Evolutionary conservation across 2,113 vertebrate genomes (phyloP).

Genomic region (Spermophilus dauricus): DNA sequence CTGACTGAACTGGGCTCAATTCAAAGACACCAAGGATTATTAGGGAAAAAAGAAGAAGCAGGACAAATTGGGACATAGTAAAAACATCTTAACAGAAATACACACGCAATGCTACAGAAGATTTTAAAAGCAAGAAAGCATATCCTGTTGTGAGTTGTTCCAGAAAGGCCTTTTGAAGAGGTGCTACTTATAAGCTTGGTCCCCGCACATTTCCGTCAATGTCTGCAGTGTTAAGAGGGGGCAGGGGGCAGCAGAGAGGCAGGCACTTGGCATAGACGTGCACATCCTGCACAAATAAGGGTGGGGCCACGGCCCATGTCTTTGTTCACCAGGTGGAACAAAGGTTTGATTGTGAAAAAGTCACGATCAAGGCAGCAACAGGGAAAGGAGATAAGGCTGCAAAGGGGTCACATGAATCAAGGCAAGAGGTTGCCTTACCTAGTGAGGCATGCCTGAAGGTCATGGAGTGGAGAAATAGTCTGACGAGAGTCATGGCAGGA

Average conservation of each 20-base stretch:
- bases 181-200: not conserved
- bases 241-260: not conserved
- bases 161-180: not conserved
- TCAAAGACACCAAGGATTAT: not conserved
- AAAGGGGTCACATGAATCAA: not conserved
- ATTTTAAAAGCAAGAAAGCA: not conserved
- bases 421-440: not conserved
- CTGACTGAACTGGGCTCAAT: not conserved
- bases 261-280: not conserved
- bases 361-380: not conserved
- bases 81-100: not conserved
- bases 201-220: not conserved
- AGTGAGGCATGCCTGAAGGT: rapidly evolving
- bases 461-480: not conserved
- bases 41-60: slow-evolving; percentile 1
- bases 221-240: not conserved
- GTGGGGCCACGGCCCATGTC: not conserved
- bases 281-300: not conserved
- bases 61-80: not conserved
- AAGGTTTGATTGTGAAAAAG: slow-evolving; percentile 52
- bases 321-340: slow-evolving; percentile 59
- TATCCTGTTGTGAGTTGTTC: not conserved
- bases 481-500: not conserved
- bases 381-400: not conserved
- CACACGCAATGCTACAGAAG: not conserved